Evolutionary conservation across 1,140 invertebrate genomes (phyloP).

Genomic region (Rhyacophila brunnea): DNA sequence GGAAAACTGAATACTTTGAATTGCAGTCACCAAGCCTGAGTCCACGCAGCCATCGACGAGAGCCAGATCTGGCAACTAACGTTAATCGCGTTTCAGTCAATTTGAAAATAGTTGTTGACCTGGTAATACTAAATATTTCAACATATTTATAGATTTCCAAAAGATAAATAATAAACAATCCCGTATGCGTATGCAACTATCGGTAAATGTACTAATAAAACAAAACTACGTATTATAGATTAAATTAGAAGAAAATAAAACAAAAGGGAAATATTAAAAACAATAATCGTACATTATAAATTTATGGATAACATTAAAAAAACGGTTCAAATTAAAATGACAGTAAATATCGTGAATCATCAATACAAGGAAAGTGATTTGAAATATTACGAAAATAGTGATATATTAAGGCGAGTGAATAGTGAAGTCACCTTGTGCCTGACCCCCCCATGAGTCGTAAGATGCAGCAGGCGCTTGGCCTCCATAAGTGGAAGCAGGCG

Average conservation of each 20-base stretch:
- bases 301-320: not conserved
- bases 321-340: too few relatives aligned
- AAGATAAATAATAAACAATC: too few relatives aligned
- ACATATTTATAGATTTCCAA: not conserved
- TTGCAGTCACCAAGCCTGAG: slow-evolving; percentile 29
- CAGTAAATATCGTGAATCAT: too few relatives aligned
- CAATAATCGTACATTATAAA: not conserved
- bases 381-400: too few relatives aligned
- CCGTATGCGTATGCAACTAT: not conserved
- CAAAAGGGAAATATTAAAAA: not conserved
- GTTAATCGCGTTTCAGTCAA: not conserved
- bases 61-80: not conserved
- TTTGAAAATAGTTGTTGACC: not conserved
- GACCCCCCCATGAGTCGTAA: slow-evolving; percentile 17
- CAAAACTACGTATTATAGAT: not conserved
- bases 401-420: too few relatives aligned
- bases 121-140: not conserved
- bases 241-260: too few relatives aligned
- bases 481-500: slow-evolving; percentile 38
- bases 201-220: not conserved
- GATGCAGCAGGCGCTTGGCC: slow-evolving; percentile 1
- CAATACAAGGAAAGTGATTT: too few relatives aligned
- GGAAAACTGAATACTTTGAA: slow-evolving; percentile 22
- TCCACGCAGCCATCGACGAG: slow-evolving; percentile 3
- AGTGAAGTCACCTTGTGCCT: slow-evolving; percentile 3